Percentiles rank a stretch among this genome's conserved stretches.
Evolutionary conservation across 2,113 vertebrate genomes (phyloP).

Genomic region (Microcebus jonahi): DNA sequence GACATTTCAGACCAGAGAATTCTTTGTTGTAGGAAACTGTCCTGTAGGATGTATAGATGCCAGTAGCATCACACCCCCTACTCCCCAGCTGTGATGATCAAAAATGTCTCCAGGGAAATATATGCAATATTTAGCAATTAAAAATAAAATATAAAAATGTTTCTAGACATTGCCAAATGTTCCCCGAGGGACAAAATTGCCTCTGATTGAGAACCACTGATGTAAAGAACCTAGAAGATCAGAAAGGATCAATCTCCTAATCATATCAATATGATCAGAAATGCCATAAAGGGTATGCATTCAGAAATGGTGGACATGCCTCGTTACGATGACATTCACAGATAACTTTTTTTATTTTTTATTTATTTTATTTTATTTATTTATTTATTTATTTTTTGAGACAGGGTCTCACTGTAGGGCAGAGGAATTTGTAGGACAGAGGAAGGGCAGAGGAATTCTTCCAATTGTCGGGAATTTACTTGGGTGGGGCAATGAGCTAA

Average conservation of each 20-base stretch:
- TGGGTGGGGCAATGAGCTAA: no score
- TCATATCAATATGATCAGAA: neutral
- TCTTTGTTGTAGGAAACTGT: neutral
- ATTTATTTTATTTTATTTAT: no score
- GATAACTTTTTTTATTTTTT: neutral
- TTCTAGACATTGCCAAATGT: neutral
- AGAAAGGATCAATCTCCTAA: neutral
- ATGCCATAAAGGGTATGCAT: neutral
- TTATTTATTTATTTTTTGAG: no score
- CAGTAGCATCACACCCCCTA: neutral
- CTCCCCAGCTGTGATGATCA: neutral
- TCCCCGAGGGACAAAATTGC: neutral
- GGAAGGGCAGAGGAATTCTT: no score
- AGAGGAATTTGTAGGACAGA: no score
- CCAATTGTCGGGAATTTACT: no score
- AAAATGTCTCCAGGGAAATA: neutral
- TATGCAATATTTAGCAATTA: neutral
- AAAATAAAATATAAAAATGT: neutral
- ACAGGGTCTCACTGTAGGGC: no score
- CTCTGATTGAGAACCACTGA: neutral
- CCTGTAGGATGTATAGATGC: neutral
- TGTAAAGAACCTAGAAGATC: neutral
- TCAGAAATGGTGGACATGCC: neutral
- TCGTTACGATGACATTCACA: neutral
- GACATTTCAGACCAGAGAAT: neutral